These are phyloP conservation scores for Podarcis muralis DNA, from an alignment of 2,113 vertebrate genomes.

Conservation along the genomic window DNA sequence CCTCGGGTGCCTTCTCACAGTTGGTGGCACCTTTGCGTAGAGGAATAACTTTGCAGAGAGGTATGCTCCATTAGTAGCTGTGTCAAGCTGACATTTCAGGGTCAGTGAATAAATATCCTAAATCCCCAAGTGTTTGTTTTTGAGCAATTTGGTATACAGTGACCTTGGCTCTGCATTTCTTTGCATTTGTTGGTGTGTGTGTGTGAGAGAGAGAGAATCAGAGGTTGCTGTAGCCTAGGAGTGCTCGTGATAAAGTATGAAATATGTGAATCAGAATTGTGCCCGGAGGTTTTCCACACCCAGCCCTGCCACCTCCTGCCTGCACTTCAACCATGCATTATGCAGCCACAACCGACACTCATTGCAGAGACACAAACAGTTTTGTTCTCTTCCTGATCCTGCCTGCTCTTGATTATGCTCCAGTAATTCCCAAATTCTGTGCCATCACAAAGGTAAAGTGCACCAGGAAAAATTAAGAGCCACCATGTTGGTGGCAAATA, in stretches of 20 bases:
- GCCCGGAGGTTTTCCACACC: neutral
- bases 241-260: slow-evolving; percentile 33
- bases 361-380: neutral
- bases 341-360: slow-evolving; percentile 20
- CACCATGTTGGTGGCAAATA: neutral
- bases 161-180: slow-evolving; percentile 60
- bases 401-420: neutral
- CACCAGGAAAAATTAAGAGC: neutral
- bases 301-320: slow-evolving; percentile 18
- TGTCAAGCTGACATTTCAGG: slow-evolving; percentile 73
- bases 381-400: neutral
- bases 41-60: slow-evolving; percentile 58
- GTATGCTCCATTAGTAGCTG: slow-evolving; percentile 62
- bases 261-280: slow-evolving; percentile 49
- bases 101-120: slow-evolving; percentile 73
- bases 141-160: slow-evolving; percentile 57
- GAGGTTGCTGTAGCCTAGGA: slow-evolving; percentile 53
- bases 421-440: neutral
- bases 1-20: slow-evolving; percentile 55
- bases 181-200: slow-evolving; percentile 17
- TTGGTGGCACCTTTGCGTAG: slow-evolving; percentile 46
- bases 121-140: slow-evolving; percentile 71
- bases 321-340: slow-evolving; percentile 31
- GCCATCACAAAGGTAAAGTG: neutral
- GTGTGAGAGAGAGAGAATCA: neutral